Evolutionary conservation across 2,888 invertebrate species (phyloP), one percentile per base, ranked within the genome.

Genomic region (Drosophila meridionalis): DNA sequence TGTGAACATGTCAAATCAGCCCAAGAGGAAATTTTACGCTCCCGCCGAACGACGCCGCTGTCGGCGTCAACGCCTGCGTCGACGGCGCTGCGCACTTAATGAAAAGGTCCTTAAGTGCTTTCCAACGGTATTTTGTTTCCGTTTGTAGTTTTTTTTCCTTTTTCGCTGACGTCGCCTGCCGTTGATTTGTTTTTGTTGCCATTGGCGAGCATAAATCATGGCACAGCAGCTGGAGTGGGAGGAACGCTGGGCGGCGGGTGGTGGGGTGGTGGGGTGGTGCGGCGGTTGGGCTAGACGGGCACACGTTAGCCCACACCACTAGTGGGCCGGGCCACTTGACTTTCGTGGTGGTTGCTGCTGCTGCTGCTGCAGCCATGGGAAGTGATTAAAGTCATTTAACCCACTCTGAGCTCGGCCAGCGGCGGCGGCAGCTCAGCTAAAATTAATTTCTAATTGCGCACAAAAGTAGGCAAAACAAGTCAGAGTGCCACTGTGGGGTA

Each of bases 61-160:
- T 42, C 43, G 67, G n/a, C 40, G 43, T 26, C 57, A 34, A 3
- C 50, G 67, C 50, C 43, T 9, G 2, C 50, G 69, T 53, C 47
- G 14, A 30, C 69, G 66, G 48, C 73, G 70, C 75, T 69, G 80
- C 76, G 75, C 87, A 86, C 90, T 88, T 90, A 90, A 89, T 91
- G 91, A 87, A 90, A 91, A 89, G 91, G 90, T 88, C 89, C 88
- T 90, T 90, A 91, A 91, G 91, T 92, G 87, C 91, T 91, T 91
- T 91, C 86, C 89, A 90, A 91, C 90, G 91, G 91, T 87, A 91
- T 90, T 92, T 92, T 91, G 91, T 91, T 91, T 91, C 91, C 92
- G 92, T 91, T 91, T 90, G 87, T 91, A 80, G 76, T 80, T 83
- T 75, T 81, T 82, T 80, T 63, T 14, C 50, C 50, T 48, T 36